A percentile compares a stretch with the other conserved stretches of the same genome.
Evolutionary conservation across 1,140 invertebrate species (phyloP).

Genomic region (Drosophila elegans): DNA sequence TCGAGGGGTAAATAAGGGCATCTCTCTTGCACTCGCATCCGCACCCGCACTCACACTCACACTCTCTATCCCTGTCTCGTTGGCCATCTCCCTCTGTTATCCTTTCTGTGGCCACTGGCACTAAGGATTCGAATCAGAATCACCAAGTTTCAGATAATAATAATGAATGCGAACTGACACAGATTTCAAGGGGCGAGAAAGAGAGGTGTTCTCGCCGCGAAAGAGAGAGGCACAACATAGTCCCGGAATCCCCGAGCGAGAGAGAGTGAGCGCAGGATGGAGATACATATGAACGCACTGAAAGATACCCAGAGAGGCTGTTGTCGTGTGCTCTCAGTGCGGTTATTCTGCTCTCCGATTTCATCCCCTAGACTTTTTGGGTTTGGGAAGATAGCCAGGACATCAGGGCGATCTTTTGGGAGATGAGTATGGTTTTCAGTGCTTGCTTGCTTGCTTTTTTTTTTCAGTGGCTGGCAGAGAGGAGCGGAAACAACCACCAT

Average conservation of each 20-base stretch:
- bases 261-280: constrained; percentile 8
- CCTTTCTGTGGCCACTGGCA: constrained; percentile 64
- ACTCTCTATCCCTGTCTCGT: constrained; percentile 6
- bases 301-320: constrained; percentile 12
- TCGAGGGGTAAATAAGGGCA: constrained; percentile 45
- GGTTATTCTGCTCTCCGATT: constrained; percentile 38
- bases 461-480: constrained; percentile 8
- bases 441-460: no score
- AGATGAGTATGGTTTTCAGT: background rate
- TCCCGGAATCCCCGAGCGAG: constrained; percentile 8
- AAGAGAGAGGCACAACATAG: constrained; percentile 4
- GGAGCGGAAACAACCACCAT: constrained; percentile 38
- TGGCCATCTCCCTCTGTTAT: constrained; percentile 28
- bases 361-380: constrained; percentile 66
- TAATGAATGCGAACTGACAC: constrained; percentile 71
- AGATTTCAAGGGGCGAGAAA: constrained; percentile 56
- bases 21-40: constrained; percentile 12
- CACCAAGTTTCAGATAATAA: constrained; percentile 54
- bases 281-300: constrained; percentile 8
- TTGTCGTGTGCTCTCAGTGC: constrained; percentile 1
- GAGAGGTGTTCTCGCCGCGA: constrained; percentile 13
- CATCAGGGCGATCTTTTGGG: constrained; percentile 48
- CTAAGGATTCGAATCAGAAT: constrained; percentile 60
- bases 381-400: constrained; percentile 62
- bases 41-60: background rate